phyloP scores from a whole-genome alignment of 2,113 vertebrate species.

The Ardeotis arabs region DNA sequence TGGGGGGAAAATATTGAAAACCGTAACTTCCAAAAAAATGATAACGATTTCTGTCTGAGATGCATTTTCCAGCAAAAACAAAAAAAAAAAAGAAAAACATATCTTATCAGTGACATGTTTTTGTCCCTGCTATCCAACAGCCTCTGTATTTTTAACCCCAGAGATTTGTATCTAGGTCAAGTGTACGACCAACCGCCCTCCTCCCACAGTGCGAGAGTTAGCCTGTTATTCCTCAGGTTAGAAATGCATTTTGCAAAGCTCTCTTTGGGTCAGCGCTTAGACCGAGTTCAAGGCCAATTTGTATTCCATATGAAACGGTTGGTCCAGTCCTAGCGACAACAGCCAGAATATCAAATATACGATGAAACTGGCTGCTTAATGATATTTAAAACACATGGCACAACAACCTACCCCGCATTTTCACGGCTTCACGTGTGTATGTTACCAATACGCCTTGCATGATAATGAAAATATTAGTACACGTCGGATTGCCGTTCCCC shows the following conservation, averaged over 20 bases:
- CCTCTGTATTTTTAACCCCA: slow-evolving; percentile 18
- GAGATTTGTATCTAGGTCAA: slow-evolving; percentile 62
- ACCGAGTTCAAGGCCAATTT: background rate
- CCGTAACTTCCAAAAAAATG: background rate
- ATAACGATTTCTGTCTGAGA: background rate
- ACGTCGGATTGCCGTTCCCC: background rate
- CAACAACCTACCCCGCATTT: background rate
- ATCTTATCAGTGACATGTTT: slow-evolving; percentile 47
- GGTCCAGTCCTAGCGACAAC: background rate
- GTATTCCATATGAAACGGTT: background rate
- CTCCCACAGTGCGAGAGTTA: background rate
- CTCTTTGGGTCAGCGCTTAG: background rate
- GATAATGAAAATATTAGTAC: slow-evolving; percentile 14
- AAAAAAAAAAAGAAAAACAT: background rate
- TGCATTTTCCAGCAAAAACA: background rate
- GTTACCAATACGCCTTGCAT: background rate
- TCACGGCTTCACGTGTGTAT: background rate
- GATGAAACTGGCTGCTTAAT: background rate
- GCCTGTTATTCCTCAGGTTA: slow-evolving; percentile 1
- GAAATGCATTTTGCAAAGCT: slow-evolving; percentile 30
- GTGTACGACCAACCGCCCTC: background rate
- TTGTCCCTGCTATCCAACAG: background rate
- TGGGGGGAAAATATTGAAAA: background rate
- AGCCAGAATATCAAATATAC: slow-evolving; percentile 30
- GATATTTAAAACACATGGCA: slow-evolving; percentile 57